Evolutionary conservation across 2,888 invertebrate species (phyloP), one percentile per base, ranked within the genome.

Genomic region (Drosophila setosimentum): DNA sequence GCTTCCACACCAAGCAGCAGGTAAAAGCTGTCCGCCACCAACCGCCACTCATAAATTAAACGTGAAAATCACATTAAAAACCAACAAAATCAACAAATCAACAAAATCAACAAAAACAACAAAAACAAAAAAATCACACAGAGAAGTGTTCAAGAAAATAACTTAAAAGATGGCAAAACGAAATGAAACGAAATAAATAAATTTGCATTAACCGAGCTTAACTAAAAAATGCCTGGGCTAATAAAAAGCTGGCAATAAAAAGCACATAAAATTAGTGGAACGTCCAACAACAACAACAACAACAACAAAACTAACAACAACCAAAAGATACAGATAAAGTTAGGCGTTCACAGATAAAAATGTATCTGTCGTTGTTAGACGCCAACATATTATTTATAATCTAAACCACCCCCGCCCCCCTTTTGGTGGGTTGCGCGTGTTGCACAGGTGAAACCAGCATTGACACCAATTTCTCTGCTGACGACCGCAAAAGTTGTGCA

Each of bases 211-310:
- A 73, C 76, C 77, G 76, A 65, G 90, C 90, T 87, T 87, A 87
- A 71, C 67, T 68, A 73, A 86, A 86, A 86, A 83, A 86, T 86
- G 87, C 85, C 83, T 76, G 88, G 78, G 83, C 78, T 76, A 89
- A 89, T 88, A 89, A 86, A 45, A 86, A 88, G 73, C 54, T 76
- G 79, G 90, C 90, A 76, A 89, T 89, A 89, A 89, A 86, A 89
- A 86, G 71, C 86, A 80, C 83, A 89, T 86, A 83, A 88, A 86
- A 86, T 89, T 85, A 87, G 87, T 85, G 82, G 71, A 67, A 68
- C 65, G 73, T 6, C n/a, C 70, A 71, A 37, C 55, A 37, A 30
- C n/a, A 51, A 42, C 27, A 32, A 27, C 16, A 62, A 29, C 21
- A 35, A 3, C 18, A n/a, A 3, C 42, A 42, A 42, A 45, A 21